Percentiles rank a stretch among this genome's conserved stretches.
phyloP scores from a whole-genome alignment of 1,140 invertebrate species.

The Drosophila bocki region DNA sequence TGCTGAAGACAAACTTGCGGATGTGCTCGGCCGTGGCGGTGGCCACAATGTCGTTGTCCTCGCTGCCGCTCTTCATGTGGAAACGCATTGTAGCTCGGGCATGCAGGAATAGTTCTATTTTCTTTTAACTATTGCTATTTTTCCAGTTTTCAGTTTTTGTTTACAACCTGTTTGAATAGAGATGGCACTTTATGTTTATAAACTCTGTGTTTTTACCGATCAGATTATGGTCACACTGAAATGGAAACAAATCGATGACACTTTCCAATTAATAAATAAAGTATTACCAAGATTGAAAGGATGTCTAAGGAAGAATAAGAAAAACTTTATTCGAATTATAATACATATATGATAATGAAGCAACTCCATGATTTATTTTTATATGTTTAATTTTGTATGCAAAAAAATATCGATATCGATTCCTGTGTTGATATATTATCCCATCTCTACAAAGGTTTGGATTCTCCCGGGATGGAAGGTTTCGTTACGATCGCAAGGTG shows the following conservation, averaged over 20 bases:
- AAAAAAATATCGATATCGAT: background rate
- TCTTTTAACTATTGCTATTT: slow-evolving; percentile 13
- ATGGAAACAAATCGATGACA: background rate
- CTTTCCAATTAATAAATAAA: background rate
- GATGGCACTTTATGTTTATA: background rate
- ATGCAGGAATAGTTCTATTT: slow-evolving; percentile 20
- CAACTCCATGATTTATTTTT: too few relatives aligned
- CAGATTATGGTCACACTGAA: background rate
- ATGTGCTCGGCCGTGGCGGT: slow-evolving; percentile 88
- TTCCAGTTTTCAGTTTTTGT: slow-evolving; percentile 43
- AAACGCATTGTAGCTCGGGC: slow-evolving; percentile 74
- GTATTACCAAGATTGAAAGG: background rate
- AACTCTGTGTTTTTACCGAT: background rate
- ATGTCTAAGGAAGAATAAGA: too few relatives aligned
- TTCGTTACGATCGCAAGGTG: background rate
- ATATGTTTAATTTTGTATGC: background rate
- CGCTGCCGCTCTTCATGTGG: slow-evolving; percentile 71
- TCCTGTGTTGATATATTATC: background rate
- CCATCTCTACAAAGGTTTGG: slow-evolving; percentile 2
- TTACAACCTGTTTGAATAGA: slow-evolving; percentile 69
- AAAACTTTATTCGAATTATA: too few relatives aligned
- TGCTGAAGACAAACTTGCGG: slow-evolving; percentile 92
- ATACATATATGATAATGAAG: too few relatives aligned
- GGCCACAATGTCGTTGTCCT: slow-evolving; percentile 64
- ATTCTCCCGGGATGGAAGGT: slow-evolving; percentile 22